Conservation (phyloP, 2,113 vertebrate species). For the Callorhinus ursinus region DNA sequence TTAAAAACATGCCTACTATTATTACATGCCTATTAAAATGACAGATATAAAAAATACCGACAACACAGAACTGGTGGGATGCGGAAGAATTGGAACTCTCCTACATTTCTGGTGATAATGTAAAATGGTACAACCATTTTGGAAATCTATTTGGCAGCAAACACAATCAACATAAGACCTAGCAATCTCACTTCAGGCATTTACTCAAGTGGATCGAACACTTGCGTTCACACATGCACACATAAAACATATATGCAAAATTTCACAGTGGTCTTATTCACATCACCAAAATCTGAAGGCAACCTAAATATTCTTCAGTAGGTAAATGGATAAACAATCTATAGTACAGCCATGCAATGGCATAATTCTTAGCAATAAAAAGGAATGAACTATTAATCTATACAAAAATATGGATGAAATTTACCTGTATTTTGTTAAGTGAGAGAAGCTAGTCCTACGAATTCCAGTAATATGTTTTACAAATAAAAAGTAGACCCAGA, state of each 20-base stretch:
- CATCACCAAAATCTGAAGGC: background rate
- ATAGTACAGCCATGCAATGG: background rate
- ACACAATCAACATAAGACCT: background rate
- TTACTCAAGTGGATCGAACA: background rate
- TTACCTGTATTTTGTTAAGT: background rate
- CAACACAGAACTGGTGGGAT: background rate
- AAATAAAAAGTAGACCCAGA: background rate
- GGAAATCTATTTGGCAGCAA: background rate
- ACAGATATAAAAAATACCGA: background rate
- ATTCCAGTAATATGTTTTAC: background rate
- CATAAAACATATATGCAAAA: background rate
- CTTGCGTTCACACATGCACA: background rate
- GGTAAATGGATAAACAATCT: background rate
- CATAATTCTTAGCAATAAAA: background rate
- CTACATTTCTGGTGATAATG: background rate
- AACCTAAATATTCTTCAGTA: background rate
- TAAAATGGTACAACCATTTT: background rate
- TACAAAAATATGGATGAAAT: background rate
- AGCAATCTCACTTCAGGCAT: background rate
- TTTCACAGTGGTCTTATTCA: background rate
- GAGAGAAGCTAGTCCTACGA: background rate
- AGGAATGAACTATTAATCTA: background rate
- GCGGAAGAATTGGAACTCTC: background rate
- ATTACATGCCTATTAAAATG: background rate
- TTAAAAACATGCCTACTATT: background rate